phyloP scores from a whole-genome alignment of 2,113 vertebrate species.

The Bujurquina vittata region DNA sequence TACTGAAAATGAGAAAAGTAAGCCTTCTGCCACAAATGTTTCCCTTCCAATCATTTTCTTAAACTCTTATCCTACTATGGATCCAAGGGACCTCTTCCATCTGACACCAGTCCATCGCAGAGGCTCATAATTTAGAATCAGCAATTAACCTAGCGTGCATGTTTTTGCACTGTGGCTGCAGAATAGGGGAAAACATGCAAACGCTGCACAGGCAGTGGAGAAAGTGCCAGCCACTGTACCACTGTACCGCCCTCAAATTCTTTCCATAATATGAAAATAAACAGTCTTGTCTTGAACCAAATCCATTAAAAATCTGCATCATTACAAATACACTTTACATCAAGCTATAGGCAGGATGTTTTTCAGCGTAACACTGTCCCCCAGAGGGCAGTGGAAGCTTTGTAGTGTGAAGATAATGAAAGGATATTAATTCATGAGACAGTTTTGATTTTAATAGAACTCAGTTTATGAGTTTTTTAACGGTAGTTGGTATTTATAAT shows the following conservation, averaged over 20 bases:
- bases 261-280: not conserved
- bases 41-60: not conserved
- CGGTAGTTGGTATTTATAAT: not conserved
- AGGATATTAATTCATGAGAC: not conserved
- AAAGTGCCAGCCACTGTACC: not conserved
- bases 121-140: not conserved
- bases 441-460: not conserved
- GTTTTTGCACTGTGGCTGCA: not conserved
- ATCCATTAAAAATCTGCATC: not conserved
- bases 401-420: not conserved
- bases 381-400: conserved; percentile 26
- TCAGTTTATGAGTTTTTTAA: not conserved
- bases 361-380: conserved; percentile 45
- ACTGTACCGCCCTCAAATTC: not conserved
- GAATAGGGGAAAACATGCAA: not conserved
- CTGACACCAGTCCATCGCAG: not conserved
- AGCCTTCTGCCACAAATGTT: not conserved
- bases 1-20: not conserved
- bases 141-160: not conserved
- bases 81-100: not conserved
- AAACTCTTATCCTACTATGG: not conserved
- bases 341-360: not conserved
- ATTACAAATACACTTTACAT: not conserved
- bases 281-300: not conserved
- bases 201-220: not conserved